Evolutionary conservation across 2,888 invertebrate genomes (phyloP), one percentile per base, ranked within the genome.

Genomic region (Lamellibrachia satsuma): DNA sequence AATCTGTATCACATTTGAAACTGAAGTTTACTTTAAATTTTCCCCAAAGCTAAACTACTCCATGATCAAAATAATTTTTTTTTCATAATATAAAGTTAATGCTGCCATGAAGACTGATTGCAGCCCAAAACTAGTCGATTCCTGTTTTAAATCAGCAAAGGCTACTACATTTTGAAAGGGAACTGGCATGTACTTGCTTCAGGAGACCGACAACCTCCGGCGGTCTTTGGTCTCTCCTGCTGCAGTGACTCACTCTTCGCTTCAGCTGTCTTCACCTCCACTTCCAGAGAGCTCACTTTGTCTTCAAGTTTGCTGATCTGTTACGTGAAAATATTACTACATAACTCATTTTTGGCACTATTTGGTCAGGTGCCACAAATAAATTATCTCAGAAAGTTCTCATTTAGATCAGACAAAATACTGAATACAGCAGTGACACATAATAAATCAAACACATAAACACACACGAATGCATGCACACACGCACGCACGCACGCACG

Each of bases 191-290:
- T 22, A 75, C n/a, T 75, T 75, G 22, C 75, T n/a, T 75, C 75
- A 6, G 75, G 75, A 22, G 75, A 75, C 6, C 75, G 75, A 11
- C 75, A 6, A 22, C 75, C 22, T 75, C 15, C 22, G 15, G 75
- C 22, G n/a, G 75, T 75, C 75, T 94, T 95, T 3, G 96, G 96
- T 93, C 96, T 93, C 7, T 95, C 95, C 51, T 95, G 94, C 92
- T 95, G 95, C 94, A 96, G 93, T 52, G 96, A 95, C 92, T 95
- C 95, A 90, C 95, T 92, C 90, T 96, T 96, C 3, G 95, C 95
- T 57, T 94, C 94, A 15, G 95, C 95, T 90, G 95, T 94, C 57
- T 95, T 95, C 8, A 94, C 93, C 27, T 95, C 95, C 4, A 95
- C 96, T 90, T 95, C 95, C 52, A 96, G 93, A n/a, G 94, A 94